Evolutionary conservation across 2,888 invertebrate genomes (phyloP).

Genomic region (Gibbula magus): DNA sequence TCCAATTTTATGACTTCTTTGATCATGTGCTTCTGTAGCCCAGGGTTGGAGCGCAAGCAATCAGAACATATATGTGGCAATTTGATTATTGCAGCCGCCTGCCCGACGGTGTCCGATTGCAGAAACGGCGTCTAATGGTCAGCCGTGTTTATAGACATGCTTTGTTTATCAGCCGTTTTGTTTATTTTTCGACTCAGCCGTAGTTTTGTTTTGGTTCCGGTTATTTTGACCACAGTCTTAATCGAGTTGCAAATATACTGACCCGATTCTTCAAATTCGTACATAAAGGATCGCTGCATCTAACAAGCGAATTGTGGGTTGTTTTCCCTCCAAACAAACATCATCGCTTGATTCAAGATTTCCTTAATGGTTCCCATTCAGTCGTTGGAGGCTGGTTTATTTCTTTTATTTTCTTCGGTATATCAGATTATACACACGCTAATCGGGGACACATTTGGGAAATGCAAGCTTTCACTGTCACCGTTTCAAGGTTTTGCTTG

Average conservation of each 20-base stretch:
- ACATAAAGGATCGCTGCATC: too few relatives aligned
- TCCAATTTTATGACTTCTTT: slow-evolving; percentile 13
- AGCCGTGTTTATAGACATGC: not conserved
- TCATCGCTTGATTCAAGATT: too few relatives aligned
- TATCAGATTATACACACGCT: not conserved
- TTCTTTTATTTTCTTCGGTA: not conserved
- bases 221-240: not conserved
- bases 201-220: slow-evolving; percentile 10
- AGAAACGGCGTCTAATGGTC: not conserved
- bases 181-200: slow-evolving; percentile 12
- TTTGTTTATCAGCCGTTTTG: not conserved
- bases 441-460: not conserved
- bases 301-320: not conserved
- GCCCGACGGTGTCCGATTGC: slow-evolving; percentile 3
- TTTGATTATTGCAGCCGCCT: not conserved
- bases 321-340: not conserved
- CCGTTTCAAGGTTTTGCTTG: too few relatives aligned
- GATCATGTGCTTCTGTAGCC: slow-evolving; percentile 3
- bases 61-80: not conserved
- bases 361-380: not conserved
- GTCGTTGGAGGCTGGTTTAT: not conserved
- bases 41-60: not conserved
- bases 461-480: too few relatives aligned
- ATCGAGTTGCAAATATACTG: not conserved
- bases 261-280: not conserved